phyloP scores from a whole-genome alignment of 2,113 vertebrate species.

The Dasypus novemcinctus region DNA sequence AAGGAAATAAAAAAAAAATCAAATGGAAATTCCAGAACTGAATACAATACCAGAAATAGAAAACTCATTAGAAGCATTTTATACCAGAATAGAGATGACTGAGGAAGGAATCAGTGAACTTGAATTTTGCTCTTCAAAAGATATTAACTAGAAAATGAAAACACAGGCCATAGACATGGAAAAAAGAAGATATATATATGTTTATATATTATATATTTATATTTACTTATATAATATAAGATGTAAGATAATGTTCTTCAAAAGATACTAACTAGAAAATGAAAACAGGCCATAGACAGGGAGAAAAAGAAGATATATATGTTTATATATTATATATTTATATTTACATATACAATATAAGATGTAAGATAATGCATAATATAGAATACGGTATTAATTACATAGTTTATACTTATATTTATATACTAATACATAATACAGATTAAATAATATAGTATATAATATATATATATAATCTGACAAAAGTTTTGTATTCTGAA shows the following conservation, averaged over 20 bases:
- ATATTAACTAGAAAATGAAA: not conserved
- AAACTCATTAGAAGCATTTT: not conserved
- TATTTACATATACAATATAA: not conserved
- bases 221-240: too few relatives aligned
- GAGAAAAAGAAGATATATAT: not conserved
- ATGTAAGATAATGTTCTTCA: not conserved
- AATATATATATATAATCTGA: not conserved
- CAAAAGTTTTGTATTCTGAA: not conserved
- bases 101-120: not conserved
- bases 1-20: not conserved
- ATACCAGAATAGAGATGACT: not conserved
- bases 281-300: not conserved
- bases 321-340: too few relatives aligned
- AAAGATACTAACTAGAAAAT: not conserved
- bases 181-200: not conserved
- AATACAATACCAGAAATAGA: not conserved
- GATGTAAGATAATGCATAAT: too few relatives aligned
- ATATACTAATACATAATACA: not conserved
- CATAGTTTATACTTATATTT: too few relatives aligned
- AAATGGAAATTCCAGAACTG: not conserved
- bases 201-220: too few relatives aligned
- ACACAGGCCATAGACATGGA: not conserved
- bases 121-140: constrained; percentile 1
- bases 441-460: not conserved
- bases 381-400: too few relatives aligned